Conservation (phyloP, 2,797 vertebrate genomes). For the Chelon auratus region DNA sequence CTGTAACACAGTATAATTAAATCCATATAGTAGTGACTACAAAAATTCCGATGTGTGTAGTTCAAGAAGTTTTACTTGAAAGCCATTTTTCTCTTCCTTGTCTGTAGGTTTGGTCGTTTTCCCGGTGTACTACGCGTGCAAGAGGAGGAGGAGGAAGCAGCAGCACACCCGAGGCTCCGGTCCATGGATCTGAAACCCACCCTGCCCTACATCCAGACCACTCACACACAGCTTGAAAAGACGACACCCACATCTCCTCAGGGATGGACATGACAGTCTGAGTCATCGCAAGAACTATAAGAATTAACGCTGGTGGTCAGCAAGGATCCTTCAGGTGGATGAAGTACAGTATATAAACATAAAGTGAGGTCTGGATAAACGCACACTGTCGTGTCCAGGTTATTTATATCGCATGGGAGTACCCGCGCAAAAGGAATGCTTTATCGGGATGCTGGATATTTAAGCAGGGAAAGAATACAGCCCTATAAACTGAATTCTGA, state of each 20-base stretch:
- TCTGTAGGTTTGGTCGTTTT: conserved; percentile 91
- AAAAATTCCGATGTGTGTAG: no score
- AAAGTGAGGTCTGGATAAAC: conserved; percentile 16
- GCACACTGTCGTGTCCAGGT: neutral
- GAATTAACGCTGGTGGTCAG: conserved; percentile 14
- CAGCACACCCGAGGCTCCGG: conserved; percentile 82
- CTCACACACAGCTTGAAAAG: conserved; percentile 8
- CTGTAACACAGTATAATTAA: conserved; percentile 5
- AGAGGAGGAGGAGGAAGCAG: conserved; percentile 94
- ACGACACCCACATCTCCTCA: conserved; percentile 54
- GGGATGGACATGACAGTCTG: conserved; percentile 58
- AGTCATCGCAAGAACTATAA: conserved; percentile 36
- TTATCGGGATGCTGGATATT: neutral
- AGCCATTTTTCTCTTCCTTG: neutral
- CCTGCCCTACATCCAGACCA: conserved; percentile 19
- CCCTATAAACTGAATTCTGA: neutral
- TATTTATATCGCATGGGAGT: neutral
- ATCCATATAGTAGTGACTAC: neutral
- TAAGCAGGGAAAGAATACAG: neutral
- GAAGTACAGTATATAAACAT: conserved; percentile 1
- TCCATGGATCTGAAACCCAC: conserved; percentile 78
- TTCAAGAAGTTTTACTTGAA: neutral
- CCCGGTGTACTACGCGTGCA: conserved; percentile 97
- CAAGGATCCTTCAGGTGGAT: conserved; percentile 17
- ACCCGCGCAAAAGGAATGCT: conserved; percentile 1